These are phyloP conservation scores for Papio anubis DNA, from an alignment of 2,113 vertebrate genomes.

Conservation along the genomic window DNA sequence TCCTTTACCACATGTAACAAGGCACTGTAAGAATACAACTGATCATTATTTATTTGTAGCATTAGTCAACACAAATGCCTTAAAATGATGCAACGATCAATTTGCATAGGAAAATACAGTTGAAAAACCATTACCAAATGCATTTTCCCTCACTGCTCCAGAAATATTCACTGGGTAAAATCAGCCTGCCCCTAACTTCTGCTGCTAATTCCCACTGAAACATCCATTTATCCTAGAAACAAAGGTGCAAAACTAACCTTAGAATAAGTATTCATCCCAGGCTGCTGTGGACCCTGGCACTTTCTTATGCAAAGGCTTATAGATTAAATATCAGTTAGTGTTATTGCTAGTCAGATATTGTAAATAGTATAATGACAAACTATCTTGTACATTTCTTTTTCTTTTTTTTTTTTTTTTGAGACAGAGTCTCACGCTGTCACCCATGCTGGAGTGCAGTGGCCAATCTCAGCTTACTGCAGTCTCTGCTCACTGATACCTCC, in stretches of 20 bases:
- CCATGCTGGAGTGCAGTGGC: too few relatives aligned
- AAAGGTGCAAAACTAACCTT: background rate
- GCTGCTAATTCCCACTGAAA: background rate
- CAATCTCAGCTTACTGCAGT: too few relatives aligned
- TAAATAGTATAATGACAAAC: background rate
- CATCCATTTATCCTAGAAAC: background rate
- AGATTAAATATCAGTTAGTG: background rate
- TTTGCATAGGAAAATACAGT: background rate
- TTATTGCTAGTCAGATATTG: background rate
- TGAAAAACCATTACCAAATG: background rate
- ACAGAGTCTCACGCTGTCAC: too few relatives aligned
- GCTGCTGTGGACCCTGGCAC: too few relatives aligned
- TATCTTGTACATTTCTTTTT: too few relatives aligned
- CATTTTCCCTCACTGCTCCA: background rate
- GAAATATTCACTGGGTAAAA: background rate
- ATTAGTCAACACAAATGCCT: background rate
- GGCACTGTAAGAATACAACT: slow-evolving; percentile 85
- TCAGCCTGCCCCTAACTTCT: background rate
- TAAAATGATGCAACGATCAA: background rate
- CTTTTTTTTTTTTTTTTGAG: too few relatives aligned
- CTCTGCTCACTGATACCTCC: too few relatives aligned
- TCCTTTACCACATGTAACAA: slow-evolving; percentile 94
- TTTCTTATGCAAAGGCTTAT: background rate
- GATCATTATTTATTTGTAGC: background rate
- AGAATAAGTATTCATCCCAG: background rate